These are phyloP conservation scores for Marmota flaviventris DNA, from an alignment of 2,113 vertebrate species.

Conservation along the genomic window DNA sequence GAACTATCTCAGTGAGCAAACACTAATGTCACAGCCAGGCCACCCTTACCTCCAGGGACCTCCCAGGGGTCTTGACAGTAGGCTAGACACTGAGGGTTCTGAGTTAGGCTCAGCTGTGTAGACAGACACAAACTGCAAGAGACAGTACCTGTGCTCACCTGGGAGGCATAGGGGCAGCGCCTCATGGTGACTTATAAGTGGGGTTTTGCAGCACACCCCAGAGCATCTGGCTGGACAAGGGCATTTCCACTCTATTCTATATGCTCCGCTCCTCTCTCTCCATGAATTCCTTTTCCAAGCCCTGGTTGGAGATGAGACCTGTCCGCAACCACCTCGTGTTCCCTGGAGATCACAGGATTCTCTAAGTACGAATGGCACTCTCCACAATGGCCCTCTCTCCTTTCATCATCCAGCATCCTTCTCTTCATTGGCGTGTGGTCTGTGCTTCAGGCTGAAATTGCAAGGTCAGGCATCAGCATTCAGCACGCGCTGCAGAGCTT, in stretches of 20 bases:
- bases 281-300: not conserved
- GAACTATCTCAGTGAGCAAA: not conserved
- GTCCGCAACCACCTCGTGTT: no score
- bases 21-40: no score
- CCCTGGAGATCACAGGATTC: not conserved
- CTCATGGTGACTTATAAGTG: not conserved
- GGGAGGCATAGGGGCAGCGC: accelerated
- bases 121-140: no score
- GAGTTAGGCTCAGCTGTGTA: not conserved
- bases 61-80: not conserved
- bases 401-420: not conserved
- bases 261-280: not conserved
- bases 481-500: not conserved
- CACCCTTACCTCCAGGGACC: not conserved
- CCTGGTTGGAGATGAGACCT: not conserved
- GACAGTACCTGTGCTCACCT: not conserved
- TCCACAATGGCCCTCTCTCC: not conserved
- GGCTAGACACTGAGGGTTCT: not conserved
- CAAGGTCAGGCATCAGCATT: conserved; percentile 28
- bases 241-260: not conserved
- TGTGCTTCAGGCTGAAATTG: not conserved
- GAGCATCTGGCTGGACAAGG: not conserved
- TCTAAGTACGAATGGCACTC: not conserved
- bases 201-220: not conserved
- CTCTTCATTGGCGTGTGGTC: not conserved